Evolutionary conservation across 2,113 vertebrate species (phyloP).

Genomic region (Galeopterus variegatus): DNA sequence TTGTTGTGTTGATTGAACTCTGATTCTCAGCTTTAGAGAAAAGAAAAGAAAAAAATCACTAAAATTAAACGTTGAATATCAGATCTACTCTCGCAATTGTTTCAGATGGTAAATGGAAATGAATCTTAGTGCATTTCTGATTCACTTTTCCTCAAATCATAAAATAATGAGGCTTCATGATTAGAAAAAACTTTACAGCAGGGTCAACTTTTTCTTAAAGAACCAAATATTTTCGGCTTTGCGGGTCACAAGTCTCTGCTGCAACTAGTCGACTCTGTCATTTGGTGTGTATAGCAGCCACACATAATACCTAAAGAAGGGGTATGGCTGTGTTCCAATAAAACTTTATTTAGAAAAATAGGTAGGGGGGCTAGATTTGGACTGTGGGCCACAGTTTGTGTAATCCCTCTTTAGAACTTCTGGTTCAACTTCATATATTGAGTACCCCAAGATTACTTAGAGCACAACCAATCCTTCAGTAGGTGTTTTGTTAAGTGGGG

Average conservation of each 20-base stretch:
- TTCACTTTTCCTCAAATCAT: background rate
- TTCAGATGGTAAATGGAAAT: background rate
- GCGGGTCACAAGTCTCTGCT: background rate
- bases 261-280: background rate
- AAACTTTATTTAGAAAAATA: conserved; percentile 45
- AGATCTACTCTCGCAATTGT: background rate
- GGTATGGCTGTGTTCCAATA: background rate
- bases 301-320: background rate
- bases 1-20: conserved; percentile 35
- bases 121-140: background rate
- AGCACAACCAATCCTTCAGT: background rate
- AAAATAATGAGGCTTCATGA: background rate
- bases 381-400: background rate
- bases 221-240: background rate
- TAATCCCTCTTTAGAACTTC: background rate
- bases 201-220: background rate
- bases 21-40: conserved; percentile 69
- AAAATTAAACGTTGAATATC: conserved; percentile 4
- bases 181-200: background rate
- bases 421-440: background rate
- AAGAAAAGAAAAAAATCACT: conserved; percentile 63
- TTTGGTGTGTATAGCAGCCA: background rate
- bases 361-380: background rate
- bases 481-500: background rate
- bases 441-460: background rate